Percentiles rank a stretch among this genome's conserved stretches.
phyloP scores from a whole-genome alignment of 2,113 vertebrate genomes.

The Nothobranchius furzeri region DNA sequence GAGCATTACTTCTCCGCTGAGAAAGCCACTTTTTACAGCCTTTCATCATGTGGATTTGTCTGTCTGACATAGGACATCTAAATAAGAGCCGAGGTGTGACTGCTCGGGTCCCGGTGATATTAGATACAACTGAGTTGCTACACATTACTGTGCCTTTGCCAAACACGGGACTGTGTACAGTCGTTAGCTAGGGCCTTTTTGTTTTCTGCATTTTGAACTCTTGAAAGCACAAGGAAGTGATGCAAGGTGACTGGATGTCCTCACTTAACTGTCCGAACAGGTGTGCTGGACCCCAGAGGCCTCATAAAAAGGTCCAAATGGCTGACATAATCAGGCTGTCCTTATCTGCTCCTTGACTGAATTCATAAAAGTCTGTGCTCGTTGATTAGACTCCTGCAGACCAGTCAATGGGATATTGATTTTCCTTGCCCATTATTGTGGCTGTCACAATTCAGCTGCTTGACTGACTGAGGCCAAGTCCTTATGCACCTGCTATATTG shows the following conservation, averaged over 20 bases:
- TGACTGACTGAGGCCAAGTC: constrained; percentile 76
- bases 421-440: constrained; percentile 72
- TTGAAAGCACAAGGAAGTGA: constrained; percentile 77
- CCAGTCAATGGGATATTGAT: constrained; percentile 81
- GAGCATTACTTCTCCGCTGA: constrained; percentile 39
- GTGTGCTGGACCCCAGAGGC: constrained; percentile 61
- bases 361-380: constrained; percentile 66
- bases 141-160: constrained; percentile 74
- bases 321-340: constrained; percentile 65
- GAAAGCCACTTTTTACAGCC: constrained; percentile 29
- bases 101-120: constrained; percentile 30
- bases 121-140: constrained; percentile 53
- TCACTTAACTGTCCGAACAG: constrained; percentile 64
- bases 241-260: constrained; percentile 73
- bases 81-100: constrained; percentile 39
- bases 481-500: constrained; percentile 58
- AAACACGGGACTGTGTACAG: constrained; percentile 53
- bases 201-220: constrained; percentile 59
- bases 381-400: constrained; percentile 75
- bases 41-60: constrained; percentile 46
- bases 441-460: constrained; percentile 74
- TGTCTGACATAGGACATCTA: constrained; percentile 33
- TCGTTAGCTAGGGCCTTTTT: constrained; percentile 46
- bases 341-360: constrained; percentile 66
- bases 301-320: constrained; percentile 56